Evolutionary conservation across 2,888 invertebrate genomes (phyloP).

Genomic region (Amphimallon solstitiale): DNA sequence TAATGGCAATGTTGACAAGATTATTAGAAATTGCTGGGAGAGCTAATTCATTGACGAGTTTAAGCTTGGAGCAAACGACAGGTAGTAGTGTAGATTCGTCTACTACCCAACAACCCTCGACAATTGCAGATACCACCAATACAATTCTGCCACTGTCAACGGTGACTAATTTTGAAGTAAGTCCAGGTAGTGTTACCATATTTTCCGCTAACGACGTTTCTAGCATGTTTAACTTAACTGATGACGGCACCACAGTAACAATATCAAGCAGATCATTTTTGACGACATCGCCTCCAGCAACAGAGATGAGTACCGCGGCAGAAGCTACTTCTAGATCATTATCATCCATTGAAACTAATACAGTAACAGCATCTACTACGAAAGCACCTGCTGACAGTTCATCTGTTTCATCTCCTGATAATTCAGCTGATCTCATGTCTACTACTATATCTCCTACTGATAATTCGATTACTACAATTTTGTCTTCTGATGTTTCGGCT

Average conservation of each 20-base stretch:
- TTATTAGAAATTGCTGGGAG: constrained; percentile 32
- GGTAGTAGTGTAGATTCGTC: constrained; percentile 59
- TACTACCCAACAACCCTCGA: not conserved
- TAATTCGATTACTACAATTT: not conserved
- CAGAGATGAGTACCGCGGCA: constrained; percentile 32
- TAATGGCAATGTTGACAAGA: constrained; percentile 29
- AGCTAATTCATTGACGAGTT: constrained; percentile 62
- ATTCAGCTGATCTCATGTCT: not conserved
- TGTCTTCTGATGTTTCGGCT: constrained; percentile 5
- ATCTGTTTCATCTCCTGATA: constrained; percentile 36
- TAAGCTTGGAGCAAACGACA: constrained; percentile 63
- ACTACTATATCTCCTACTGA: not conserved
- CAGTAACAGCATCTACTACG: constrained; percentile 6
- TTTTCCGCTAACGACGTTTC: constrained; percentile 60
- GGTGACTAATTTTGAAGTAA: constrained; percentile 58
- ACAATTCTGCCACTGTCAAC: constrained; percentile 48
- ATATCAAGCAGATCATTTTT: constrained; percentile 66
- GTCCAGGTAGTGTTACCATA: constrained; percentile 59
- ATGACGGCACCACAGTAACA: constrained; percentile 66
- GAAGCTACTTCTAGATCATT: constrained; percentile 9
- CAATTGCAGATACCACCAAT: constrained; percentile 59
- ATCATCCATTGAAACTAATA: constrained; percentile 30
- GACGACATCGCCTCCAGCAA: constrained; percentile 33
- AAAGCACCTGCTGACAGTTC: constrained; percentile 29
- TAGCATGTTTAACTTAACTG: constrained; percentile 62